Base-by-base conservation (phyloP, 2,888 invertebrate species). In the Alloplasta piceator region DNA sequence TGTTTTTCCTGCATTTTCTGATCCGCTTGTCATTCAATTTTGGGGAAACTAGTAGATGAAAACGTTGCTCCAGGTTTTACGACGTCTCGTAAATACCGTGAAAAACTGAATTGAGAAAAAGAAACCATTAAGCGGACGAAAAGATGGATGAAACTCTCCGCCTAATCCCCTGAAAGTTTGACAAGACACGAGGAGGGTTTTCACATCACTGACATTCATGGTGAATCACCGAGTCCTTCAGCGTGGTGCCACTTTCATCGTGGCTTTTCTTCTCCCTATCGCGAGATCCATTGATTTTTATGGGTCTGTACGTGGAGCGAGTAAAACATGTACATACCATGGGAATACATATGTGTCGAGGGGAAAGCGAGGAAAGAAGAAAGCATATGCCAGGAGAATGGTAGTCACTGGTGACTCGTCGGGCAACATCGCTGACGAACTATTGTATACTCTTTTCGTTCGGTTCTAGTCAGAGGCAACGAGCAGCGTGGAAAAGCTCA, bases 401-500 rank as follows among this genome's bases (percentile, higher is more conserved):
- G 61, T 52, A 43, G 61, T 48, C 67, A 74, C 48, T 50, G 43
- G 63, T 67, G 75, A 48, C 80, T 71, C 14, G 48, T 75, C 71
- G 72, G 74, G 82, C 77, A 77, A 71, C 67, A 76, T 75, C 41
- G 58, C 78, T 88, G 88, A 88, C 85, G 89, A 88, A 87, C 87
- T 88, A 88, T 88, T 88, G 88, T 88, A 85, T 55, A 77, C 80
- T n/a, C 67, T 74, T 60, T 75, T 67, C 77, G 68, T 71, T 73
- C 55, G 38, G 80, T 50, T 79, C 73, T 70, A 46, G 82, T 56
- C 26, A 52, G 64, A 50, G 56, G 39, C 68, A 72, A 75, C 41
- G 64, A 41, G 46, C 7, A 58, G 14, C 39, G 48, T 12, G 48
- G 68, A 63, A 61, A 76, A 73, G 56, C 73, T 66, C 58, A 14